Conservation (phyloP, 2,888 invertebrate species). For the Toxonevra muliebris region DNA sequence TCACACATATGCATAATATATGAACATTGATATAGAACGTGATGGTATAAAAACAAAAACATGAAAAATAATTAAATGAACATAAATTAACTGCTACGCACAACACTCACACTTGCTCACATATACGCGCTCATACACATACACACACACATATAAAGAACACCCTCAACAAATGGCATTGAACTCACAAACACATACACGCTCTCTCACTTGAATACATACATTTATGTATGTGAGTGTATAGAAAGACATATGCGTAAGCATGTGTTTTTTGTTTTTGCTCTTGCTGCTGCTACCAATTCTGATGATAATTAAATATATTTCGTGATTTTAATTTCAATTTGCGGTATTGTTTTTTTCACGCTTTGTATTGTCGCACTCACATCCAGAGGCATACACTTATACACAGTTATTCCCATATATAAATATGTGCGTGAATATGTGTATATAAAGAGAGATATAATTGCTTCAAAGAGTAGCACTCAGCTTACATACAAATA, state of each 20-base stretch:
- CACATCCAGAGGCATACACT: not conserved
- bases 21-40: too few species aligned
- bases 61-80: constrained; percentile 12
- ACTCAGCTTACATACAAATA: too few species aligned
- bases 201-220: not conserved
- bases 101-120: not conserved
- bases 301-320: constrained; percentile 21
- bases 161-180: too few species aligned
- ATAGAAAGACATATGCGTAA: not conserved
- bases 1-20: not conserved
- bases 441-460: too few species aligned
- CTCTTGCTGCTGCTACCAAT: not conserved
- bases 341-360: constrained; percentile 2
- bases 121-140: not conserved
- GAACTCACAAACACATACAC: too few species aligned
- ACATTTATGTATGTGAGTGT: constrained; percentile 5
- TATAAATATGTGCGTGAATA: too few species aligned
- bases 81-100: constrained; percentile 9
- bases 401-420: too few species aligned
- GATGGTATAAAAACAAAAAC: not conserved
- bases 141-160: too few species aligned
- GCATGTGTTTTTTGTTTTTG: not conserved
- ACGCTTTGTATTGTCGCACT: not conserved
- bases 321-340: constrained; percentile 23
- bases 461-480: too few species aligned